These are phyloP conservation scores for Capra hircus DNA, from an alignment of 2,113 vertebrate species.

Conservation along the genomic window DNA sequence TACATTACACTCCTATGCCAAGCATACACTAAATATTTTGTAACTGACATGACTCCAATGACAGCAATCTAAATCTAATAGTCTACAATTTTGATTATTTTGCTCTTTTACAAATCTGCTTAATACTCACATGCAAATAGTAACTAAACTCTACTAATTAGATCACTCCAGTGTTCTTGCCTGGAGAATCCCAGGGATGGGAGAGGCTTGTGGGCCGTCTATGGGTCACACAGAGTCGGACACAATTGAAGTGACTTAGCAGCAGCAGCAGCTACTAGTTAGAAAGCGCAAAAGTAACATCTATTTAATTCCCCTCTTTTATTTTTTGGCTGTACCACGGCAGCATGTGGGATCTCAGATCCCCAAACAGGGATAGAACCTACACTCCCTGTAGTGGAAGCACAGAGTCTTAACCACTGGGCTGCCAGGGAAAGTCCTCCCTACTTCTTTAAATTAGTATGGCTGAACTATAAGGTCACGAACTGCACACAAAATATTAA, in stretches of 20 bases:
- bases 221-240: not conserved
- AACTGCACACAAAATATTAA: not conserved
- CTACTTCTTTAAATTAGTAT: not conserved
- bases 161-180: not conserved
- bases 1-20: not conserved
- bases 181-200: not conserved
- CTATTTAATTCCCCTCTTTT: not conserved
- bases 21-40: not conserved
- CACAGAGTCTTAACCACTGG: not conserved
- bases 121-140: not conserved
- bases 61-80: not conserved
- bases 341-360: not conserved
- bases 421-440: not conserved
- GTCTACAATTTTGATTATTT: not conserved
- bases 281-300: not conserved
- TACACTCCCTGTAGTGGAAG: not conserved
- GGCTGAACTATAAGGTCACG: not conserved
- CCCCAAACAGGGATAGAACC: not conserved
- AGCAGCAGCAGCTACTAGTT: not conserved
- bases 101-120: constrained; percentile 19
- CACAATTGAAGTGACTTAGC: not conserved
- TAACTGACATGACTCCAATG: not conserved
- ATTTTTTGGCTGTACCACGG: not conserved
- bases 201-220: not conserved
- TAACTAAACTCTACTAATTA: not conserved